Evolutionary conservation across 23 tunicate genomes (phyloP).

Genomic region (Halocynthia aurantium): DNA sequence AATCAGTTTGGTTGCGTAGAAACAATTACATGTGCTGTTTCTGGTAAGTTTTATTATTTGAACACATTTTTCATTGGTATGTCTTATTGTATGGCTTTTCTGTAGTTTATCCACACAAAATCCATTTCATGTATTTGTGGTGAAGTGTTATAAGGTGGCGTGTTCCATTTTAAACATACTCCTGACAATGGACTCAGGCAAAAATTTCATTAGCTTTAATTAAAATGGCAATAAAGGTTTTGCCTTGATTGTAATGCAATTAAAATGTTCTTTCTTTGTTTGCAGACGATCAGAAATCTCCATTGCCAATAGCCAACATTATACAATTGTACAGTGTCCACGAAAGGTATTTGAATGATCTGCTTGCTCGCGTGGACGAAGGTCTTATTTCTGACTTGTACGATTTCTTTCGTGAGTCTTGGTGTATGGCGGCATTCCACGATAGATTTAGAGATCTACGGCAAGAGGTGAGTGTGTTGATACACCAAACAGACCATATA

Average conservation of each 20-base stretch:
- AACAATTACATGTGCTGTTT: conserved; percentile 73
- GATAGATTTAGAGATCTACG: conserved; percentile 90
- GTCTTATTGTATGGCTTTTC: too few species aligned
- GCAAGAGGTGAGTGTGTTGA: conserved; percentile 64
- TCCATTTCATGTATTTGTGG: too few species aligned
- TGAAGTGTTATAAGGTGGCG: too few species aligned
- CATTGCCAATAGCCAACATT: conserved; percentile 44
- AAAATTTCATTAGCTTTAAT: too few species aligned
- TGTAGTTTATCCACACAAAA: too few species aligned
- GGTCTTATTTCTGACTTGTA: conserved; percentile 68
- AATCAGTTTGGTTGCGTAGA: conserved; percentile 82
- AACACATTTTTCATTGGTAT: too few species aligned
- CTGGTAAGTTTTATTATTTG: background rate
- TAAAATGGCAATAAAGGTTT: background rate
- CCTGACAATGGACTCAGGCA: too few species aligned
- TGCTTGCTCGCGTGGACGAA: conserved; percentile 56
- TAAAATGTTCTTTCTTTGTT: background rate
- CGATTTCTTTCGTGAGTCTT: conserved; percentile 66
- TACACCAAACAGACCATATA: background rate
- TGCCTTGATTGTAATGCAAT: background rate
- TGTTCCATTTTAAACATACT: too few species aligned
- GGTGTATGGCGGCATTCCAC: conserved; percentile 74
- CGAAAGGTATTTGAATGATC: conserved; percentile 85
- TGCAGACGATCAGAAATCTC: background rate
- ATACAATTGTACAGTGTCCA: conserved; percentile 70